These are phyloP conservation scores for Scytalopus superciliaris DNA, from an alignment of 2,113 vertebrate species.

Conservation along the genomic window DNA sequence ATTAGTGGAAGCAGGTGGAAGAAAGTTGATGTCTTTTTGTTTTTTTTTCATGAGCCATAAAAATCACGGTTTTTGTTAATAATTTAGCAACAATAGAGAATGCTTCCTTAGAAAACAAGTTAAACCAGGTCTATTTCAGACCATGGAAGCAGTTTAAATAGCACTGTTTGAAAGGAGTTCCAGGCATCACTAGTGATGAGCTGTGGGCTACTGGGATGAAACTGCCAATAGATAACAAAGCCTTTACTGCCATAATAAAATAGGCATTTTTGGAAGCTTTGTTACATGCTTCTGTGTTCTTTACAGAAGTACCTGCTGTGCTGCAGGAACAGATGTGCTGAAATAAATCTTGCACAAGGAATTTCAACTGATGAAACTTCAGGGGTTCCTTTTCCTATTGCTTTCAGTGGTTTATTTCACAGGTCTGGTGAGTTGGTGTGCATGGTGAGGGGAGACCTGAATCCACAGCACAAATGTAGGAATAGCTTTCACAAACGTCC, in stretches of 20 bases:
- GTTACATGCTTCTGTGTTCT: not conserved
- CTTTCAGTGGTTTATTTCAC: constrained; percentile 8
- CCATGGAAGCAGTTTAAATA: not conserved
- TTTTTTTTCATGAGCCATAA: not conserved
- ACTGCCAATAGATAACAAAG: not conserved
- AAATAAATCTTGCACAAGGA: not conserved
- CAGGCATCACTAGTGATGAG: not conserved
- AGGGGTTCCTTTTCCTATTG: not conserved
- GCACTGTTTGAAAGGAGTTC: not conserved
- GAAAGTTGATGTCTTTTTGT: not conserved
- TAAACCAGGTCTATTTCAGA: not conserved
- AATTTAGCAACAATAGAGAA: not conserved
- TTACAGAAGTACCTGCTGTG: not conserved
- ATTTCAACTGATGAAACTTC: not conserved
- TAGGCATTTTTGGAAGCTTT: not conserved
- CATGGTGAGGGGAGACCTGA: not conserved
- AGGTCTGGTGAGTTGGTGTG: not conserved
- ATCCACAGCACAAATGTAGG: not conserved
- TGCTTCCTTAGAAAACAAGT: not conserved
- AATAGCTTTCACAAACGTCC: not conserved
- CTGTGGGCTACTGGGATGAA: not conserved
- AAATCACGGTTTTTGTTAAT: fast-evolving
- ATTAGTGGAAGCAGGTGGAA: not conserved
- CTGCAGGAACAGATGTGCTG: not conserved
- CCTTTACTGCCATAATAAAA: not conserved